Percentiles rank a stretch among this genome's conserved stretches.
These are phyloP conservation scores for Cyphomyrus plagiostoma DNA, from an alignment of 2,113 vertebrate genomes.

Conservation along the genomic window DNA sequence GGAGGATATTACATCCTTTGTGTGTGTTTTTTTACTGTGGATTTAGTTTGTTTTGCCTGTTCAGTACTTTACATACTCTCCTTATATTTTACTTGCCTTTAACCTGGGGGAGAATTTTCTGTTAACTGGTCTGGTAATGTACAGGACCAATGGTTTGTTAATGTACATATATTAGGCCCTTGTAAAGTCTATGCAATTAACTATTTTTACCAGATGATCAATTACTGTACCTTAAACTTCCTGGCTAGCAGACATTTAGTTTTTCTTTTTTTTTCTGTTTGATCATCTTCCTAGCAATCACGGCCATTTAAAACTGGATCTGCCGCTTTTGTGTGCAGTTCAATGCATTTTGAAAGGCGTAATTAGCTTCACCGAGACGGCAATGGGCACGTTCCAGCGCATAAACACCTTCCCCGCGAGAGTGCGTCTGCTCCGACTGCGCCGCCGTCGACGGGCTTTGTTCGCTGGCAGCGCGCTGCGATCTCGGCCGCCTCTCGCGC, in stretches of 20 bases:
- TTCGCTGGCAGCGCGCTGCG: not conserved
- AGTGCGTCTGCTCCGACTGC: not conserved
- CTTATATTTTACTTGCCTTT: not conserved
- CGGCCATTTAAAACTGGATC: slow-evolving; percentile 6
- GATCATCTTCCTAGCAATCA: slow-evolving; percentile 10
- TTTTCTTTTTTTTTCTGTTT: not conserved
- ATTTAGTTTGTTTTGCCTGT: not conserved
- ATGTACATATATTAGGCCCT: not conserved
- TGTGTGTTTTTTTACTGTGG: too few relatives aligned
- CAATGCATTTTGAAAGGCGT: slow-evolving; percentile 9
- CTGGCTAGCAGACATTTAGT: not conserved
- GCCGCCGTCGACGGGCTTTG: not conserved
- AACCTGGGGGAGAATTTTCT: not conserved
- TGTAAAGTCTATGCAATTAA: not conserved
- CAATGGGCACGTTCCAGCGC: not conserved
- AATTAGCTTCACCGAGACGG: slow-evolving; percentile 10
- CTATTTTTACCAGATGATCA: not conserved
- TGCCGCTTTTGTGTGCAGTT: slow-evolving; percentile 2
- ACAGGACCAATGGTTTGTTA: not conserved
- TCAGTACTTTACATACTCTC: not conserved
- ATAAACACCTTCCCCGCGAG: slow-evolving; percentile 8
- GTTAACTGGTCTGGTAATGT: not conserved
- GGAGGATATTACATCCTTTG: not conserved
- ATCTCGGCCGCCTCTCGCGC: not conserved
- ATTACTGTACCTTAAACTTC: not conserved